A percentile compares a stretch with the other conserved stretches of the same genome.
These are phyloP conservation scores for Nycticryphes semicollaris DNA, from an alignment of 2,113 vertebrate species.

Conservation along the genomic window DNA sequence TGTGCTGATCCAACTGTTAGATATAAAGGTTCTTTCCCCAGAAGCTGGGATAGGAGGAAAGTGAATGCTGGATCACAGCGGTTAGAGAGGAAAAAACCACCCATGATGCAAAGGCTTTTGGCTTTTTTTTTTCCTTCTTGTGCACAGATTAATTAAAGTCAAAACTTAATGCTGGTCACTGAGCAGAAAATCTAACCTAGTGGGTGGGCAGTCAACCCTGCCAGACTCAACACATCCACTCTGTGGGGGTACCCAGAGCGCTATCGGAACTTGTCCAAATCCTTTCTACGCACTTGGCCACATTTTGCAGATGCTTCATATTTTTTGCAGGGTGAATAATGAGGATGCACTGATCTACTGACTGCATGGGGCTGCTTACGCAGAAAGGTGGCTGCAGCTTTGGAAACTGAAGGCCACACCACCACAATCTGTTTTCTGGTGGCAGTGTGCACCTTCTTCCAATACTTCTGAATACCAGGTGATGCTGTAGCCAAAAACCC, in stretches of 20 bases:
- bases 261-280: background rate
- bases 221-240: background rate
- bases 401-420: background rate
- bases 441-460: background rate
- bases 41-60: background rate
- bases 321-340: background rate
- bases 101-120: background rate
- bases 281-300: background rate
- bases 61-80: background rate
- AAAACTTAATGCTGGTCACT: background rate
- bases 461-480: background rate
- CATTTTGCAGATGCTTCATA: background rate
- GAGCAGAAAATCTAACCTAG: slow-evolving; percentile 10
- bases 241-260: background rate
- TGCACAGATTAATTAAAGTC: slow-evolving; percentile 23
- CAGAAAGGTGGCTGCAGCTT: background rate
- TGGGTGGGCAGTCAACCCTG: background rate
- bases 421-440: background rate
- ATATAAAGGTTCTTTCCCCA: background rate
- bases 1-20: background rate
- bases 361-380: background rate
- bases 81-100: background rate
- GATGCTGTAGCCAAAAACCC: background rate
- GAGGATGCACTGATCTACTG: background rate
- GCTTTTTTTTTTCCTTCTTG: background rate